Evolutionary conservation across 2,888 invertebrate genomes (phyloP).

Genomic region (Phragmatobia fuliginosa): DNA sequence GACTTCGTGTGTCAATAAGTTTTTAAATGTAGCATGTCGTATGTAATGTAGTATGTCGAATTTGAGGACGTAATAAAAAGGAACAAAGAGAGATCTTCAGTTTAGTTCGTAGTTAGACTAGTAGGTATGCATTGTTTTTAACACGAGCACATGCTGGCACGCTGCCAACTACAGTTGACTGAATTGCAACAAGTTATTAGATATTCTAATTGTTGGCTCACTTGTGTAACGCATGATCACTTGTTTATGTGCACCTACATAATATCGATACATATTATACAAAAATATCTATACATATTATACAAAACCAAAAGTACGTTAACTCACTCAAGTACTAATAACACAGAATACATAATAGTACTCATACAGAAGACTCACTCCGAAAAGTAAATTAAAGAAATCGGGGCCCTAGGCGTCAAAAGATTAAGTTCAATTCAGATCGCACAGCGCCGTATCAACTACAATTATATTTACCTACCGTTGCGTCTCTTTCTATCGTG

Average conservation of each 20-base stretch:
- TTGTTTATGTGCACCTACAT: neutral
- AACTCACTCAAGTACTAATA: no score
- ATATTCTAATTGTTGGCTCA: slow-evolving; percentile 4
- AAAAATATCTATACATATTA: neutral
- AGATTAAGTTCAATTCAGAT: no score
- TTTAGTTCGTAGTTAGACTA: neutral
- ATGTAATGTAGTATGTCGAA: neutral
- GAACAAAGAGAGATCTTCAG: neutral
- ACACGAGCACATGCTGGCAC: neutral
- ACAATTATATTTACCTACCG: no score
- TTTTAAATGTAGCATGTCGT: neutral
- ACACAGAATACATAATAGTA: no score
- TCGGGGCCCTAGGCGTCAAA: no score
- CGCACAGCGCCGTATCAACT: no score
- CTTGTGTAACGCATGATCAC: neutral
- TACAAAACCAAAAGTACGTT: no score
- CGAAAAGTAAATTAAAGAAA: no score
- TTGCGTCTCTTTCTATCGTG: no score
- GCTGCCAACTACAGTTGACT: slow-evolving; percentile 8
- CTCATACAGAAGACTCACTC: no score
- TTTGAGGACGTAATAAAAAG: neutral
- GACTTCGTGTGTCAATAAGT: neutral
- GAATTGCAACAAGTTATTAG: neutral
- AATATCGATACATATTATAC: neutral
- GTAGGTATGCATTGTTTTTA: neutral